Conservation (phyloP, 1,140 invertebrate species). For the Ectropis grisescens region DNA sequence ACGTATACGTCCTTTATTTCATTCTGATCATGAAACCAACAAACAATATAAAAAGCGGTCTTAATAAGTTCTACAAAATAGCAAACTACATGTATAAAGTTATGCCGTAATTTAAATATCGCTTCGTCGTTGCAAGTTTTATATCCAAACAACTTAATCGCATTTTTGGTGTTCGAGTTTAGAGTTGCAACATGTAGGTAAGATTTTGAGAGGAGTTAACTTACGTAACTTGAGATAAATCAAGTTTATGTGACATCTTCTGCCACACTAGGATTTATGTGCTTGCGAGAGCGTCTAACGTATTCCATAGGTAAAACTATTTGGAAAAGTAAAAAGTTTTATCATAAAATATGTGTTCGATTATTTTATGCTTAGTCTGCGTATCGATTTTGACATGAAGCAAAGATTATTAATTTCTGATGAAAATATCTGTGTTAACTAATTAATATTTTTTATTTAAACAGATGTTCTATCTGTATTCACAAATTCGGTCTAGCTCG, state of each 20-base stretch:
- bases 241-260: constrained; percentile 61
- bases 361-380: neutral
- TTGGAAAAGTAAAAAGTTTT: constrained; percentile 8
- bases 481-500: no score
- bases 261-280: constrained; percentile 55
- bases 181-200: no score
- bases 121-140: no score
- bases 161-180: no score
- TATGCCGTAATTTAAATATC: no score
- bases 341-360: neutral
- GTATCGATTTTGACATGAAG: neutral
- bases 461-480: neutral
- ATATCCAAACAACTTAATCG: no score
- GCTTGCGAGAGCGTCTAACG: constrained; percentile 31
- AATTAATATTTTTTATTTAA: neutral
- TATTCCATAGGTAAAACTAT: constrained; percentile 31
- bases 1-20: no score
- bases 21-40: no score
- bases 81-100: no score
- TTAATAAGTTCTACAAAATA: no score
- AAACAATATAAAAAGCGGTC: no score
- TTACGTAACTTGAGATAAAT: constrained; percentile 59
- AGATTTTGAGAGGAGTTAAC: constrained; percentile 46
- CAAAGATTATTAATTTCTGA: neutral
- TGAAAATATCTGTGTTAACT: neutral